Conservation (phyloP, 2,888 invertebrate genomes). For the Pandemis cinnamomeana region DNA sequence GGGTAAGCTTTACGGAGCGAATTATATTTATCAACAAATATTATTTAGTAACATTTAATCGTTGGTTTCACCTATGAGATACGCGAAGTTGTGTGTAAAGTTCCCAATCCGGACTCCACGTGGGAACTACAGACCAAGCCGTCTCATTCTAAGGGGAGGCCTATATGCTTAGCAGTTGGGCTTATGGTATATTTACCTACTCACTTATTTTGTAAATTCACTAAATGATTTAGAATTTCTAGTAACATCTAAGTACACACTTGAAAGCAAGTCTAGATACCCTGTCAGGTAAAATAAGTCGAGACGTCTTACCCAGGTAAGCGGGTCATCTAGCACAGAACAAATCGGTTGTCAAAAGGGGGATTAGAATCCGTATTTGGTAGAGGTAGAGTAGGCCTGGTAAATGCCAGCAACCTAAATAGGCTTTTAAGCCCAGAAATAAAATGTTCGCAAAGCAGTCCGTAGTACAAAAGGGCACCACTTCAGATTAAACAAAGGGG, state of each 20-base stretch:
- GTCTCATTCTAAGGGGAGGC: too few relatives aligned
- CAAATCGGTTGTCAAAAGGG: slow-evolving; percentile 5
- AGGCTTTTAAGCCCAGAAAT: slow-evolving; percentile 5
- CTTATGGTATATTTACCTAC: too few relatives aligned
- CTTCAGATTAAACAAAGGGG: slow-evolving; percentile 21
- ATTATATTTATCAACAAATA: not conserved
- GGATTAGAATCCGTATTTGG: slow-evolving; percentile 10
- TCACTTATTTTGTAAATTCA: not conserved
- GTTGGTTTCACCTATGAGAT: too few relatives aligned
- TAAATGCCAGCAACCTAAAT: slow-evolving; percentile 5
- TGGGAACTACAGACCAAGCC: too few relatives aligned
- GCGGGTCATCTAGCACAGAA: slow-evolving; percentile 6
- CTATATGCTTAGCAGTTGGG: too few relatives aligned
- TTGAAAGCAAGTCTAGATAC: not conserved
- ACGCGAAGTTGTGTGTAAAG: too few relatives aligned
- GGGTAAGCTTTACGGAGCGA: not conserved
- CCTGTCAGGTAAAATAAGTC: not conserved
- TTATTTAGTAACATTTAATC: not conserved
- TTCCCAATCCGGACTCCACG: too few relatives aligned
- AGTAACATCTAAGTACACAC: too few relatives aligned
- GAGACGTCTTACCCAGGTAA: not conserved
- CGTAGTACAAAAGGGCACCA: slow-evolving; percentile 9
- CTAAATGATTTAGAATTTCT: too few relatives aligned
- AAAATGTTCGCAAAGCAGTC: slow-evolving; percentile 17
- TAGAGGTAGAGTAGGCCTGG: not conserved